Evolutionary conservation across 2,888 invertebrate species (phyloP).

Genomic region (Eristalis arbustorum): DNA sequence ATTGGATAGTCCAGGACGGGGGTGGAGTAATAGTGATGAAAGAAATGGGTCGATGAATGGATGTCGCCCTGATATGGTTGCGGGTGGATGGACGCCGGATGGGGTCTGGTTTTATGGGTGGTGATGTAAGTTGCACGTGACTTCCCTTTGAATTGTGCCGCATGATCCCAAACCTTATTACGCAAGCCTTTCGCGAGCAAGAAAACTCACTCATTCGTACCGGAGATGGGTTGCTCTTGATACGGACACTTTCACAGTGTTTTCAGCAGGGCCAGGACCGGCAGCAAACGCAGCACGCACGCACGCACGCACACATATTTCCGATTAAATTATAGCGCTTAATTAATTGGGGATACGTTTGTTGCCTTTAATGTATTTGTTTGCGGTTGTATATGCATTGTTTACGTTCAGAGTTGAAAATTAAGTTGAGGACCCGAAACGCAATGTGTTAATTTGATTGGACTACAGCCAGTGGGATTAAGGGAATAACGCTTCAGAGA

Average conservation of each 20-base stretch:
- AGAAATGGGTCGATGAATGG: slow-evolving; percentile 57
- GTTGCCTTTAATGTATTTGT: slow-evolving; percentile 24
- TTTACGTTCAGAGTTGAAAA: slow-evolving; percentile 25
- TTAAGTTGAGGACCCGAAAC: background rate
- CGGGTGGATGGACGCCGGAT: background rate
- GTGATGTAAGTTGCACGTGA: slow-evolving; percentile 63
- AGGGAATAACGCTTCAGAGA: background rate
- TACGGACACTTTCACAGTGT: slow-evolving; percentile 47
- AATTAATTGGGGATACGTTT: slow-evolving; percentile 65
- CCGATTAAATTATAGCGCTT: slow-evolving; percentile 64
- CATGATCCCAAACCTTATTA: slow-evolving; percentile 47
- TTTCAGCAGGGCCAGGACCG: slow-evolving; percentile 10
- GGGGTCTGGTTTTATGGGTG: slow-evolving; percentile 15
- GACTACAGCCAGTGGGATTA: background rate
- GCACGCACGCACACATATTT: slow-evolving; percentile 52
- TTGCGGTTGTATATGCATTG: slow-evolving; percentile 26
- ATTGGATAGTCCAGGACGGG: slow-evolving; percentile 60
- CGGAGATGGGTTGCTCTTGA: slow-evolving; percentile 19
- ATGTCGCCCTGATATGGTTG: background rate
- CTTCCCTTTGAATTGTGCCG: slow-evolving; percentile 60
- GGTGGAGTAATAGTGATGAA: slow-evolving; percentile 46
- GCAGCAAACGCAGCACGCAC: slow-evolving; percentile 44
- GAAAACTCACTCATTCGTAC: slow-evolving; percentile 22
- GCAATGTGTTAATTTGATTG: slow-evolving; percentile 36
- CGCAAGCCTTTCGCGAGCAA: slow-evolving; percentile 52